phyloP scores from a whole-genome alignment of 2,797 vertebrate species.

The Thalassophryne amazonica region DNA sequence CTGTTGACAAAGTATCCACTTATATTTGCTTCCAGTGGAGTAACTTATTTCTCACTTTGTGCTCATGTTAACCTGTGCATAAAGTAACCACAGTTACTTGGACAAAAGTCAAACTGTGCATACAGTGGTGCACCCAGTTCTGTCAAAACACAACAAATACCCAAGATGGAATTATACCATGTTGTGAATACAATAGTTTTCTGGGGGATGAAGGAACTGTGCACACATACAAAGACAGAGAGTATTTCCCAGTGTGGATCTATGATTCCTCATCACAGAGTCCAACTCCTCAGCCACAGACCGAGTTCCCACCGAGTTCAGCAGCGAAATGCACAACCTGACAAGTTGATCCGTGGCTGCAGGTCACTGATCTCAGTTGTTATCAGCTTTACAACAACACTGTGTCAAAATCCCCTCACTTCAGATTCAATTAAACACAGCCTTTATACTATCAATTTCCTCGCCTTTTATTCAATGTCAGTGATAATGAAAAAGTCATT shows the following conservation, averaged over 20 bases:
- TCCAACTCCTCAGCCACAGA: conserved; percentile 19
- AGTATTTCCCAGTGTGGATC: conserved; percentile 36
- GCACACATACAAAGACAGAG: conserved; percentile 18
- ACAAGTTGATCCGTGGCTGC: conserved; percentile 52
- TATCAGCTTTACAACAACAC: conserved; percentile 31
- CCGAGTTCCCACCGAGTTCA: conserved; percentile 36
- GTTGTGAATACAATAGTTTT: no score
- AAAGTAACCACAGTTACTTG: conserved; percentile 44
- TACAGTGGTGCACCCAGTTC: no score
- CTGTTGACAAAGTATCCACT: conserved; percentile 22
- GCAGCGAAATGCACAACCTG: conserved; percentile 16
- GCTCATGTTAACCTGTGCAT: conserved; percentile 50
- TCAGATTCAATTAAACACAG: conserved; percentile 64
- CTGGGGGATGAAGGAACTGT: no score
- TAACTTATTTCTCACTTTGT: conserved; percentile 32
- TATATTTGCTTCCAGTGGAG: conserved; percentile 32
- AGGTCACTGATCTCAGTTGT: conserved; percentile 37
- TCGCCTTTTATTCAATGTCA: conserved; percentile 56
- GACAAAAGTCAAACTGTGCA: no score
- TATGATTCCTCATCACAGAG: conserved; percentile 51
- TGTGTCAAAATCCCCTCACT: conserved; percentile 32
- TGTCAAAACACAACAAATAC: no score
- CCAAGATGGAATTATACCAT: no score
- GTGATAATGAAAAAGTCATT: conserved; percentile 69
- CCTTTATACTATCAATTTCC: conserved; percentile 46